Conservation (phyloP, 1,140 invertebrate species). For the Tachypleus tridentatus region DNA sequence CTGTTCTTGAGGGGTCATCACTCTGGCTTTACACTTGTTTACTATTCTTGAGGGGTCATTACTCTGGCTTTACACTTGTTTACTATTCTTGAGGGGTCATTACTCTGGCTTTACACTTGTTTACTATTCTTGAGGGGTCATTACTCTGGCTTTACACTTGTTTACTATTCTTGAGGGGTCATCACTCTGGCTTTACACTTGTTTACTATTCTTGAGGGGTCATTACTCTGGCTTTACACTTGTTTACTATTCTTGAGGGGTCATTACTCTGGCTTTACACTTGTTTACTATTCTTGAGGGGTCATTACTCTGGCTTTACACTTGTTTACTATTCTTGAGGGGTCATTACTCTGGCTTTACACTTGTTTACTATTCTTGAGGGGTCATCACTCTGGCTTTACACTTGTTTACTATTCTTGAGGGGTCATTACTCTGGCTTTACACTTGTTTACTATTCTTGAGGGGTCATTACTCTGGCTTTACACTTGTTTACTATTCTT, state of each 20-base stretch:
- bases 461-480: slow-evolving; percentile 84
- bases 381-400: slow-evolving; percentile 81
- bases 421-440: slow-evolving; percentile 84
- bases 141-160: slow-evolving; percentile 61
- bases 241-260: slow-evolving; percentile 46
- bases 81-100: slow-evolving; percentile 62
- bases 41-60: slow-evolving; percentile 62
- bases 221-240: slow-evolving; percentile 71
- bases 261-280: slow-evolving; percentile 75
- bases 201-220: slow-evolving; percentile 49
- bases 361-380: slow-evolving; percentile 41
- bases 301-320: slow-evolving; percentile 79
- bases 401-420: slow-evolving; percentile 38
- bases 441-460: slow-evolving; percentile 38
- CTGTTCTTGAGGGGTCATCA: slow-evolving; percentile 65
- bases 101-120: slow-evolving; percentile 56
- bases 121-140: slow-evolving; percentile 57
- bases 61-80: slow-evolving; percentile 56
- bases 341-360: slow-evolving; percentile 79
- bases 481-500: slow-evolving; percentile 35
- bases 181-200: slow-evolving; percentile 67
- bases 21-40: slow-evolving; percentile 53
- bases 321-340: slow-evolving; percentile 43
- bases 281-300: slow-evolving; percentile 43
- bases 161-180: slow-evolving; percentile 52